phyloP scores from a whole-genome alignment of 2,113 vertebrate genomes.

The Corvus cornix region DNA sequence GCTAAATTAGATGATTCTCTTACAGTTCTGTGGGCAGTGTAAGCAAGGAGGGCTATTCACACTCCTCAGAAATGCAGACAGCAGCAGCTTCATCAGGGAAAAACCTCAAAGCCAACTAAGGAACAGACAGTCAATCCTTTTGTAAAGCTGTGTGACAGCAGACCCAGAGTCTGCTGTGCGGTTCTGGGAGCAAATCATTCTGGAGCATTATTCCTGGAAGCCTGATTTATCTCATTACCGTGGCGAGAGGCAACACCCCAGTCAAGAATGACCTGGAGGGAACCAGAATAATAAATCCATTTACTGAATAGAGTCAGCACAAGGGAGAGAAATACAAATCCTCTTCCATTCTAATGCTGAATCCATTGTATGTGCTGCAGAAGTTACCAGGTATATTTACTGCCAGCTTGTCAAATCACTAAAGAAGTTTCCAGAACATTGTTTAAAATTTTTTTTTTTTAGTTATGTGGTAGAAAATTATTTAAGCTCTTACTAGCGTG shows the following conservation, averaged over 20 bases:
- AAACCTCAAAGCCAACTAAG: slow-evolving; percentile 4
- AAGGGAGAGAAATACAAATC: not conserved
- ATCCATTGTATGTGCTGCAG: not conserved
- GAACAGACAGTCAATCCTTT: not conserved
- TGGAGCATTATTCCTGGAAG: not conserved
- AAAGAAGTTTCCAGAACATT: not conserved
- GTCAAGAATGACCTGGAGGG: slow-evolving; percentile 23
- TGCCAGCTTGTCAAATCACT: not conserved
- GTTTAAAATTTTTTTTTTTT: not conserved
- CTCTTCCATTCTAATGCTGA: not conserved
- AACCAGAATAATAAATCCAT: not conserved
- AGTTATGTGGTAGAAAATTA: not conserved
- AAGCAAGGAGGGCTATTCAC: not conserved
- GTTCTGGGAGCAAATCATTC: not conserved
- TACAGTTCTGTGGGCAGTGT: not conserved
- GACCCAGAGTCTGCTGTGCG: not conserved
- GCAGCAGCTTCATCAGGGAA: not conserved
- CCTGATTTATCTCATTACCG: not conserved
- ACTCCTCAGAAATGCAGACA: not conserved
- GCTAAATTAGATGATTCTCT: not conserved
- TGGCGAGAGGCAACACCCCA: slow-evolving; percentile 16
- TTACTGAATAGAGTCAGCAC: not conserved
- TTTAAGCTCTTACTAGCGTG: not conserved
- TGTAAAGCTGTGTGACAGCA: not conserved
- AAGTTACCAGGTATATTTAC: not conserved